phyloP scores from a whole-genome alignment of 2,113 vertebrate genomes.

The Python bivittatus region DNA sequence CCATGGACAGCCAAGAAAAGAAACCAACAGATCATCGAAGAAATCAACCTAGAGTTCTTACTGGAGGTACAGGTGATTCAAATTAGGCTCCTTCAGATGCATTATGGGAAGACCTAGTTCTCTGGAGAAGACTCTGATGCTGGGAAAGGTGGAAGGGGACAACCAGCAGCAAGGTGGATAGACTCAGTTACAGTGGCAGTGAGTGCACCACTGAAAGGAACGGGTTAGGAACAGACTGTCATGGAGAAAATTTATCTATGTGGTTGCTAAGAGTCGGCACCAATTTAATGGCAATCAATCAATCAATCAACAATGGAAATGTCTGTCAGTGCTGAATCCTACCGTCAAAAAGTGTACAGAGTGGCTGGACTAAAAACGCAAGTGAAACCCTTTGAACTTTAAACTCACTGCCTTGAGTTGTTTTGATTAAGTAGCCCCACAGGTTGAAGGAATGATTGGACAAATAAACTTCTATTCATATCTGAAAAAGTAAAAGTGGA shows the following conservation, averaged over 20 bases:
- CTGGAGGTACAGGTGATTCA: no score
- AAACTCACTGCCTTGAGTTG: no score
- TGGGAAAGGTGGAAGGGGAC: no score
- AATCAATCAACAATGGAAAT: not conserved
- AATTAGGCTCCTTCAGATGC: no score
- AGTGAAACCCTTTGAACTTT: not conserved
- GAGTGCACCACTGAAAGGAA: not conserved
- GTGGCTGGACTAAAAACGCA: not conserved
- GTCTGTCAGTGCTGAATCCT: not conserved
- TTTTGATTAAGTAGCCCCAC: no score
- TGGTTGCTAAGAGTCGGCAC: not conserved
- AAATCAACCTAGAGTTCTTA: no score
- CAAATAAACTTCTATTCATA: not conserved
- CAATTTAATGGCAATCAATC: not conserved
- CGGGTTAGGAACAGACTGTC: no score
- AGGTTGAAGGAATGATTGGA: not conserved
- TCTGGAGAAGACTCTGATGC: no score
- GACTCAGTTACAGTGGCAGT: not conserved
- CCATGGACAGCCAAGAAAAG: no score
- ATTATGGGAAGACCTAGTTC: no score
- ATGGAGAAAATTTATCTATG: not conserved
- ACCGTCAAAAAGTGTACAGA: not conserved
- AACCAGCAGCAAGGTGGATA: not conserved
- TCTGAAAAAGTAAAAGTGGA: not conserved
- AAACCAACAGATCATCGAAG: no score